phyloP scores from a whole-genome alignment of 2,113 vertebrate genomes.

The Phaethornis superciliosus region DNA sequence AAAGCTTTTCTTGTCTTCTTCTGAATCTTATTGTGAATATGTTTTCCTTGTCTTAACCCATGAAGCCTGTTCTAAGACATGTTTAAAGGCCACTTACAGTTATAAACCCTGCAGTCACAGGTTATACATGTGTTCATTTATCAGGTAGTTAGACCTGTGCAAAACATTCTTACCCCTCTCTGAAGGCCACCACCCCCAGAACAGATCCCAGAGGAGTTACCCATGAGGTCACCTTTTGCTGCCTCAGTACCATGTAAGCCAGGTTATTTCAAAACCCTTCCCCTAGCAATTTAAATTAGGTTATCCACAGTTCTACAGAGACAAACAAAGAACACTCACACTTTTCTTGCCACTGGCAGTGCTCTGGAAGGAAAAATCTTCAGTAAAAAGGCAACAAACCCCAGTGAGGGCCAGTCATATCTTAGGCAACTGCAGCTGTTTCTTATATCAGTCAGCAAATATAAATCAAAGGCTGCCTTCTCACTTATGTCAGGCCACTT shows the following conservation, averaged over 20 bases:
- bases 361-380: neutral
- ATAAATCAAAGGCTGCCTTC: neutral
- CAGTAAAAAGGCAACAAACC: neutral
- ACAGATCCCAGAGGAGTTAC: neutral
- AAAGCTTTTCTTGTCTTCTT: neutral
- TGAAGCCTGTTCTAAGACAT: neutral
- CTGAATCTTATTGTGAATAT: neutral
- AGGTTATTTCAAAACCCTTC: neutral
- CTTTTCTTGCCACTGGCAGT: neutral
- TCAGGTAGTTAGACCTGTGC: neutral
- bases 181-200: neutral
- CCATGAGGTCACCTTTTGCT: neutral
- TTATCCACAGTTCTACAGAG: neutral
- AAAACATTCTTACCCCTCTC: neutral
- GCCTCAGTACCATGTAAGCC: rapidly evolving
- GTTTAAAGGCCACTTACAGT: neutral
- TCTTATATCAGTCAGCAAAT: neutral
- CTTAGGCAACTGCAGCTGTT: neutral
- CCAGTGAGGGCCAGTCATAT: neutral
- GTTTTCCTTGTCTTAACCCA: neutral
- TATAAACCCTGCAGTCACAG: neutral
- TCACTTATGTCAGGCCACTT: neutral
- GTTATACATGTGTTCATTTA: neutral
- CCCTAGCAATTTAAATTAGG: neutral
- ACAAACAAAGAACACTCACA: neutral